Evolutionary conservation across 2,888 invertebrate genomes (phyloP).

Genomic region (Masnerella sp.): DNA sequence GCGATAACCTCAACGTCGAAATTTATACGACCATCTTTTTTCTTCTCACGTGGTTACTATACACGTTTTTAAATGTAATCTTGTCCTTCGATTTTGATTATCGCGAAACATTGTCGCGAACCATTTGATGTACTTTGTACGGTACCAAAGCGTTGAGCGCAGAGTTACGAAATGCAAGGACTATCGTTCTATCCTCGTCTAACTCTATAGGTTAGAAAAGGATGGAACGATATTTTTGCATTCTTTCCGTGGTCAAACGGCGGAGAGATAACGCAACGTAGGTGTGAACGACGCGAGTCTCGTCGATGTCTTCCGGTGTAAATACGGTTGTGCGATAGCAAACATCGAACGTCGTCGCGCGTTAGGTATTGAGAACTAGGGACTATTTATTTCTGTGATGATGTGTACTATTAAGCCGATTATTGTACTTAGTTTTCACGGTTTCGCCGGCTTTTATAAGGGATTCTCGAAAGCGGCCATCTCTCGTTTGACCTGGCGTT

Average conservation of each 20-base stretch:
- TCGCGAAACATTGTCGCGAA: conserved; percentile 48
- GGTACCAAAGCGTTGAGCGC: too few species aligned
- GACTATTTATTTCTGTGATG: conserved; percentile 60
- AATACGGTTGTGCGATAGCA: conserved; percentile 48
- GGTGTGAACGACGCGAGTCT: conserved; percentile 53
- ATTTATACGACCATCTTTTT: conserved; percentile 57
- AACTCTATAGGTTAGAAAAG: too few species aligned
- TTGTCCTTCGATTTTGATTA: conserved; percentile 54
- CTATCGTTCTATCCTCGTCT: too few species aligned
- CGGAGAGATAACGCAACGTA: conserved; percentile 31
- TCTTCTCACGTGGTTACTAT: conserved; percentile 46
- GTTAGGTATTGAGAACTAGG: conserved; percentile 58
- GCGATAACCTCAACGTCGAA: conserved; percentile 39
- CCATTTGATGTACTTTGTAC: conserved; percentile 60
- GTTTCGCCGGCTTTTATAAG: conserved; percentile 1
- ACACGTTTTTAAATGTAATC: conserved; percentile 55
- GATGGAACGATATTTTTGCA: too few species aligned
- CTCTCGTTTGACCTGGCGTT: too few species aligned
- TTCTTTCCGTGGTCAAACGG: too few species aligned
- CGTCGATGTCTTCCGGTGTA: conserved; percentile 61
- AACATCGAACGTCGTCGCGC: conserved; percentile 58
- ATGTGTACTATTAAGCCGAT: conserved; percentile 56
- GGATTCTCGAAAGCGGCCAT: neutral
- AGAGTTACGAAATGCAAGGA: too few species aligned
- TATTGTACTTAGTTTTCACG: conserved; percentile 57